phyloP scores from a whole-genome alignment of 1,140 invertebrate genomes.

The Drosophila elegans region DNA sequence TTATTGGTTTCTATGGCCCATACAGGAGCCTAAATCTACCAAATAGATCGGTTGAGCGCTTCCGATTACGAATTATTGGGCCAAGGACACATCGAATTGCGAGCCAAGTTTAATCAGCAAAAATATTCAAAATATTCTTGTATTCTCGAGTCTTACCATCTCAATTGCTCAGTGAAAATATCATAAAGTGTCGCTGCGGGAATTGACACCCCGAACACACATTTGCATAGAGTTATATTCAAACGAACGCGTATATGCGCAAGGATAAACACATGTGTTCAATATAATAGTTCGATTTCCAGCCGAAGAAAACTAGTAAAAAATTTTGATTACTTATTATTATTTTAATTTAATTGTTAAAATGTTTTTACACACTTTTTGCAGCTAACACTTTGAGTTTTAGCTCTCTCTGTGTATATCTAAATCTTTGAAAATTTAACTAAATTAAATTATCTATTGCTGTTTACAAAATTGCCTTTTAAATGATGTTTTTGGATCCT shows the following conservation, averaged over 20 bases:
- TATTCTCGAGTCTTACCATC: constrained; percentile 4
- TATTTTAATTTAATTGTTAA: too few species aligned
- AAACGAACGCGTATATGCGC: constrained; percentile 4
- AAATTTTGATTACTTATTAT: too few species aligned
- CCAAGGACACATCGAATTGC: constrained; percentile 49
- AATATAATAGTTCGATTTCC: neutral
- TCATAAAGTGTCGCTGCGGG: constrained; percentile 66
- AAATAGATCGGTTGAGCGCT: constrained; percentile 38
- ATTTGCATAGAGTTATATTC: constrained; percentile 46
- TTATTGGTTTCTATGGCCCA: constrained; percentile 65
- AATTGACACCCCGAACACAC: constrained; percentile 42
- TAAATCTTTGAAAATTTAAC: too few species aligned
- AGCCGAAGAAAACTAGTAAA: too few species aligned
- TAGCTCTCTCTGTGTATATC: too few species aligned
- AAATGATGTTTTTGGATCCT: neutral
- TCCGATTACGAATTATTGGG: constrained; percentile 58
- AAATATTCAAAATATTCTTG: constrained; percentile 42
- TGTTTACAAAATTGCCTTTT: neutral
- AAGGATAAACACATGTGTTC: neutral
- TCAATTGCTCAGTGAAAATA: constrained; percentile 12
- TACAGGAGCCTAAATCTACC: constrained; percentile 35
- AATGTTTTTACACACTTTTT: too few species aligned
- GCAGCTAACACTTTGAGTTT: too few species aligned
- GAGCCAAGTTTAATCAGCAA: constrained; percentile 68
- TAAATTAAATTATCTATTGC: too few species aligned